Percentiles rank a stretch among this genome's conserved stretches.
phyloP scores from a whole-genome alignment of 30 jellyfish, hydroid and myxozoan species.

The Aurelia coerulea region DNA sequence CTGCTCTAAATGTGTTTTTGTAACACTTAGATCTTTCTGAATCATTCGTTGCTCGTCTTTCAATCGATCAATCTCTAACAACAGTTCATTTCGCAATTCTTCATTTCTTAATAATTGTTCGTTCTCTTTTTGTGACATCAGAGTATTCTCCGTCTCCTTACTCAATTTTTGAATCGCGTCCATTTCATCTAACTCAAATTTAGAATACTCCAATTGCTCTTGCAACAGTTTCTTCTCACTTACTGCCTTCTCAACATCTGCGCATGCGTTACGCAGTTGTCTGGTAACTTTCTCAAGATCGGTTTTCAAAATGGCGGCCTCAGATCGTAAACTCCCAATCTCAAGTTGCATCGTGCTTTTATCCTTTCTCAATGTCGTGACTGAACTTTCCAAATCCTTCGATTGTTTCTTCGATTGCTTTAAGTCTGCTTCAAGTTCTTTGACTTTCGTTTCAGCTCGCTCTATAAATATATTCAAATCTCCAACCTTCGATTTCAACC shows the following conservation, averaged over 20 bases:
- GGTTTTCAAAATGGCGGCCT: constrained; percentile 6
- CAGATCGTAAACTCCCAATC: constrained; percentile 20
- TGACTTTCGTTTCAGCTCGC: constrained; percentile 53
- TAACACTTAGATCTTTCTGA: constrained; percentile 13
- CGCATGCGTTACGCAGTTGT: constrained; percentile 50
- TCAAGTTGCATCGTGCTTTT: constrained; percentile 47
- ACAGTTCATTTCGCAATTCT: constrained; percentile 36
- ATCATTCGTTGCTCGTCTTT: constrained; percentile 39
- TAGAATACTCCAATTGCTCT: constrained; percentile 28
- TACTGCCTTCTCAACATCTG: constrained; percentile 39
- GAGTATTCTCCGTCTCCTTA: constrained; percentile 32
- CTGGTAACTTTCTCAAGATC: constrained; percentile 41
- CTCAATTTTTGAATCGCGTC: constrained; percentile 5
- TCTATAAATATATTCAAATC: constrained; percentile 55
- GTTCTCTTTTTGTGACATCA: constrained; percentile 18
- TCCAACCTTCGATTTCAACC: constrained; percentile 46
- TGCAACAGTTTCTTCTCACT: constrained; percentile 26
- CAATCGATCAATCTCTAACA: constrained; percentile 19
- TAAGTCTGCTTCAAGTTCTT: constrained; percentile 32
- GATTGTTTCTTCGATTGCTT: constrained; percentile 16
- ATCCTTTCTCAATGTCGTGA: constrained; percentile 41
- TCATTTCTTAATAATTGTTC: constrained; percentile 1
- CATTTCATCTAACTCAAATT: constrained; percentile 13
- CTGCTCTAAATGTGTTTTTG: constrained; percentile 33
- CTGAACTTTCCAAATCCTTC: constrained; percentile 30